Percentiles rank a stretch among this genome's conserved stretches.
These are phyloP conservation scores for Ostrea denselamellosa DNA, from an alignment of 1,140 invertebrate species.

Conservation along the genomic window DNA sequence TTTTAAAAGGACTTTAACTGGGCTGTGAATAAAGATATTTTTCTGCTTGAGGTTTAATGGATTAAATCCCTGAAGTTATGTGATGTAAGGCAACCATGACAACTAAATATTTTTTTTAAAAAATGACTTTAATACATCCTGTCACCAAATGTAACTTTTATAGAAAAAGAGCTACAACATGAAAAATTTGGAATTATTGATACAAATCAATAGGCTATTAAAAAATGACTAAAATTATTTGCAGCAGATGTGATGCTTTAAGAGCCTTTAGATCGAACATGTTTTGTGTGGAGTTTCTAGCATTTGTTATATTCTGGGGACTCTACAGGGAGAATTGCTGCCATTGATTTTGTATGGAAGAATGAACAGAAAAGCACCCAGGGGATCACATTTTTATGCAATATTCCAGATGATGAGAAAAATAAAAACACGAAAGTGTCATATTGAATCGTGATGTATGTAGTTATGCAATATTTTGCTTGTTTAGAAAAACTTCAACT, in stretches of 20 bases:
- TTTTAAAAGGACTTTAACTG: no score
- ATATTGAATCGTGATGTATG: constrained; percentile 6
- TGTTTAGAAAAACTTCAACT: no score
- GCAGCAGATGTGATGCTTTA: constrained; percentile 25
- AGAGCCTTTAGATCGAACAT: not conserved
- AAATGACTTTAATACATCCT: not conserved
- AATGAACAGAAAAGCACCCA: constrained; percentile 18
- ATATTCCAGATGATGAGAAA: constrained; percentile 8
- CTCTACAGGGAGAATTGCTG: not conserved
- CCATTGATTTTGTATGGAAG: constrained; percentile 28
- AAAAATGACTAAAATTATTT: constrained; percentile 22
- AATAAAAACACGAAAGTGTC: not conserved
- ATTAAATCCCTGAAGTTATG: no score
- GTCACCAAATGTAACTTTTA: not conserved
- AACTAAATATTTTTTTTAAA: no score
- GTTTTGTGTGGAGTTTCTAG: constrained; percentile 17
- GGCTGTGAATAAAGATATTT: no score
- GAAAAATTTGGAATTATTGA: not conserved
- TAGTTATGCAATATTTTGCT: constrained; percentile 2
- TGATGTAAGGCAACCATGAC: no score
- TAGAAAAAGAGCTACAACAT: not conserved
- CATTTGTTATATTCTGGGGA: not conserved
- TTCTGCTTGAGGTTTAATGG: no score
- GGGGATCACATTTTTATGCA: not conserved
- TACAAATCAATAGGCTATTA: constrained; percentile 12